Evolutionary conservation across 2,113 vertebrate genomes (phyloP), one percentile per base, ranked within the genome.

Genomic region (Mus spicilegus): DNA sequence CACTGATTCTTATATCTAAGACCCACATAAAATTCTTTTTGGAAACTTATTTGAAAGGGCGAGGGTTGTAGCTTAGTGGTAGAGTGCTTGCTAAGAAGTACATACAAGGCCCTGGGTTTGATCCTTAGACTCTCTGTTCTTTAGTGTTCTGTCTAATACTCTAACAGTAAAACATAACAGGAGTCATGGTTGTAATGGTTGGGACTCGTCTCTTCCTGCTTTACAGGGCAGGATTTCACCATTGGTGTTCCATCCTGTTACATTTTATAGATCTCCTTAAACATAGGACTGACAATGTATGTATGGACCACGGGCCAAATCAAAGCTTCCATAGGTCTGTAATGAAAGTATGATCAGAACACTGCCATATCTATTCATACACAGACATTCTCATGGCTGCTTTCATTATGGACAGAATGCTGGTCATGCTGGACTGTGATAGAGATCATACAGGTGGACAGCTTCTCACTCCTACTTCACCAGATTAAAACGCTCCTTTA

Each of bases 11-110:
- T 33, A 2, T 58, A 28, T 76, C 75, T 10, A 20, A 69, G 13
- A 94, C 94, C 5, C 3, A 33, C 75, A 26, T 69, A 81, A 89
- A 94, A 63, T 91, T 94, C n/a, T 82, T 54, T 87, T 88, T 84
- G 72, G 65, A 69, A 90, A 70, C 49, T 46, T 86, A 65, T 69
- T 58, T 39, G 36, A 58, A 58, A 82, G 36, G 54, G 54, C 1
- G 12, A 7, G 24, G 58, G 39, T 24, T 85, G n/a, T 46, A 39
- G 39, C 28, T 86, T 17, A 67, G 42, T 46, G 82, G 2, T 20
- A 0, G 2, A 33, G 39, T 46, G 58, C 61, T 20, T 46, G 61
- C 16, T 16, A 46, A 33, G 7, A 46, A 33, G 7, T 65, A 22
- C 65, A 28, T 33, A 30, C 39, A 28, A 49, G 28, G 28, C 9